A percentile compares a stretch with the other conserved stretches of the same genome.
These are phyloP conservation scores for Corynorhinus townsendii DNA, from an alignment of 2,113 vertebrate species.

Conservation along the genomic window DNA sequence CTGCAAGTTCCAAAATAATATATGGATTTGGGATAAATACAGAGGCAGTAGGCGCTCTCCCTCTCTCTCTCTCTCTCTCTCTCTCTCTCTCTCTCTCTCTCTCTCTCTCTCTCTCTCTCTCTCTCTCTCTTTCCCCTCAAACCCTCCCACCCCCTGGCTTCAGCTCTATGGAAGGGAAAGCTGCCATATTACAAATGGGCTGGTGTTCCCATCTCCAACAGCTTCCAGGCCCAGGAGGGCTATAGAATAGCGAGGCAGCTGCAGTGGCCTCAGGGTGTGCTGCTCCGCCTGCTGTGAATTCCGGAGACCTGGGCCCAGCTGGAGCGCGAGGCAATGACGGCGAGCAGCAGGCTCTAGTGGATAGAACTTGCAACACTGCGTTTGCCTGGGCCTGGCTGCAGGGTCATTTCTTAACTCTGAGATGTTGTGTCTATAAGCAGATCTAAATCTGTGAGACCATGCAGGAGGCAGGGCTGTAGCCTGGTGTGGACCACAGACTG, in stretches of 20 bases:
- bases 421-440: rapidly evolving
- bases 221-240: neutral
- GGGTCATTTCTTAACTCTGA: neutral
- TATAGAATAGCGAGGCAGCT: neutral
- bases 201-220: neutral
- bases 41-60: conserved; percentile 11
- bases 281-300: neutral
- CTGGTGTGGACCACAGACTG: rapidly evolving
- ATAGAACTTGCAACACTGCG: rapidly evolving
- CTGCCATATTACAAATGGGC: neutral
- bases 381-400: neutral
- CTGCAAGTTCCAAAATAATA: conserved; percentile 70
- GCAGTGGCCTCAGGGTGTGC: neutral
- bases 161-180: neutral
- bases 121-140: rapidly evolving
- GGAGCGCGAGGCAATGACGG: neutral
- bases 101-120: neutral
- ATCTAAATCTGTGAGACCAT: neutral
- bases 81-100: too few species aligned
- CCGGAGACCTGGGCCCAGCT: neutral
- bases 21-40: conserved; percentile 62
- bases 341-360: rapidly evolving
- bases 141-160: neutral
- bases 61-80: neutral
- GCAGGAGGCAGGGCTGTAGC: rapidly evolving